Evolutionary conservation across 1,140 invertebrate species (phyloP).

Genomic region (Octopus bimaculoides): DNA sequence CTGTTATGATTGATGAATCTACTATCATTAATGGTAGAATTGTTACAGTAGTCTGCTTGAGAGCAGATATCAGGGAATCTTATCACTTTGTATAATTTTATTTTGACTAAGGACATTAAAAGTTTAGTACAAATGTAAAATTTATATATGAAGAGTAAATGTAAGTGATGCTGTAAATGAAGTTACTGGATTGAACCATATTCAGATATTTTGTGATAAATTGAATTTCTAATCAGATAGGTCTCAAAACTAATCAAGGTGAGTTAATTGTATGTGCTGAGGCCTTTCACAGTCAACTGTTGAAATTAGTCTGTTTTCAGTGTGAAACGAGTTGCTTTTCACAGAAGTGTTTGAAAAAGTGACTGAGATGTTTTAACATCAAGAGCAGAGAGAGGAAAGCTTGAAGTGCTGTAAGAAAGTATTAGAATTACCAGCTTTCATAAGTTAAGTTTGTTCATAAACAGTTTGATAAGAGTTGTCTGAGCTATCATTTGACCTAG

Average conservation of each 20-base stretch:
- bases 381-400: neutral
- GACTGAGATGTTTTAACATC: neutral
- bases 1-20: conserved; percentile 7
- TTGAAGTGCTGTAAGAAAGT: neutral
- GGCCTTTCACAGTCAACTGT: conserved; percentile 3
- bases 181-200: neutral
- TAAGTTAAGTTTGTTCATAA: neutral
- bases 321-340: conserved; percentile 3
- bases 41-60: neutral
- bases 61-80: neutral
- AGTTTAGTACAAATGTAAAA: too few relatives aligned
- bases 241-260: neutral
- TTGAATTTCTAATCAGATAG: neutral
- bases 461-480: conserved; percentile 1
- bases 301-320: neutral
- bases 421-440: conserved; percentile 7
- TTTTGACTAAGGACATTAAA: too few relatives aligned
- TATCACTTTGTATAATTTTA: too few relatives aligned
- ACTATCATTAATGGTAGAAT: conserved; percentile 7
- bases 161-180: conserved; percentile 4
- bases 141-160: too few relatives aligned
- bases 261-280: conserved; percentile 4
- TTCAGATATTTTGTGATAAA: conserved; percentile 5
- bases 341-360: neutral
- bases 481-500: neutral